These are phyloP conservation scores for Cyphomyrus discorhynchus DNA, from an alignment of 2,113 vertebrate genomes.

Conservation along the genomic window DNA sequence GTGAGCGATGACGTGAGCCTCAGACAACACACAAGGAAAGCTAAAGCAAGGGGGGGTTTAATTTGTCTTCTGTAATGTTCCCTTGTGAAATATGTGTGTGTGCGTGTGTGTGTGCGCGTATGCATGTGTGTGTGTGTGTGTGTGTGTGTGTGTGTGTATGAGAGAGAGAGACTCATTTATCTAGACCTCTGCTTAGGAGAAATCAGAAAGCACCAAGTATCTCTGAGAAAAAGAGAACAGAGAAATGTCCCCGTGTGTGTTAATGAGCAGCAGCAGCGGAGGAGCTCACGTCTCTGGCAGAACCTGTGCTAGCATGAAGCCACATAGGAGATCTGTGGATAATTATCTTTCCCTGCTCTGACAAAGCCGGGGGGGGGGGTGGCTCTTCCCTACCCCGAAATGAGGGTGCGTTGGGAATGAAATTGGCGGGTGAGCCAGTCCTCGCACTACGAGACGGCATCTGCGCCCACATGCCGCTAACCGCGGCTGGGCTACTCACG, in stretches of 20 bases:
- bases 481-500: no score
- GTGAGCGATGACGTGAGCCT: neutral
- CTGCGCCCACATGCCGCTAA: no score
- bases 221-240: neutral
- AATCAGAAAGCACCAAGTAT: neutral
- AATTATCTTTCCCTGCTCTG: neutral
- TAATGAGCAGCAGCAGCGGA: neutral
- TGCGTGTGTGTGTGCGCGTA: neutral
- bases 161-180: neutral
- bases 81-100: neutral
- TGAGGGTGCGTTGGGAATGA: neutral
- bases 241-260: neutral
- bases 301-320: neutral
- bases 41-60: neutral
- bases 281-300: neutral
- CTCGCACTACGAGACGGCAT: no score
- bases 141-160: neutral
- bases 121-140: no score
- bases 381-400: neutral
- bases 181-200: neutral
- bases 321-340: neutral
- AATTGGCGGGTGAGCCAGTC: neutral
- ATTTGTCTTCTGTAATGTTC: neutral
- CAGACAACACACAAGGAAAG: neutral
- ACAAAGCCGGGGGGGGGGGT: neutral